Conservation (phyloP, 1,140 invertebrate genomes). For the Luehdorfia chinensis region DNA sequence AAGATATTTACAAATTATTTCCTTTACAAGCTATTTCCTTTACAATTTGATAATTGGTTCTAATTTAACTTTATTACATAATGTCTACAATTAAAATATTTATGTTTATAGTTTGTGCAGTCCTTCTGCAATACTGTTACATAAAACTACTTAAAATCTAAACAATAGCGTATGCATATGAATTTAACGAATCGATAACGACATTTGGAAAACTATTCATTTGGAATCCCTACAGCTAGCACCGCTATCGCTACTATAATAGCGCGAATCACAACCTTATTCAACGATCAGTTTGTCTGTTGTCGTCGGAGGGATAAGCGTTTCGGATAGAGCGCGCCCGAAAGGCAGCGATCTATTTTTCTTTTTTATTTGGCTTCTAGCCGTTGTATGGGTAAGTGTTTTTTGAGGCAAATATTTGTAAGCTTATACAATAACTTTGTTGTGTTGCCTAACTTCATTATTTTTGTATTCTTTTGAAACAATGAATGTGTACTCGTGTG, state of each 20-base stretch:
- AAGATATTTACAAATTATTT: no score
- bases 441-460: background rate
- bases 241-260: slow-evolving; percentile 50
- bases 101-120: no score
- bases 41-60: no score
- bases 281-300: slow-evolving; percentile 66
- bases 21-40: no score
- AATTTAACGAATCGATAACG: no score
- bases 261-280: slow-evolving; percentile 39
- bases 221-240: slow-evolving; percentile 29
- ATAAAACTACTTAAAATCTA: no score
- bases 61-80: no score
- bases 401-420: slow-evolving; percentile 23
- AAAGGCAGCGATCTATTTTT: slow-evolving; percentile 61
- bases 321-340: slow-evolving; percentile 51
- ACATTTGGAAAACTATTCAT: no score
- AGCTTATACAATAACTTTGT: slow-evolving; percentile 4
- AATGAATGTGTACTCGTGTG: slow-evolving; percentile 27
- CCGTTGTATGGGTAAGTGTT: slow-evolving; percentile 78
- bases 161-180: no score
- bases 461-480: slow-evolving; percentile 18
- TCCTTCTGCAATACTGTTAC: no score
- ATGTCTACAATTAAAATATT: no score
- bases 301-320: slow-evolving; percentile 39
- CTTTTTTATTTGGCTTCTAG: slow-evolving; percentile 77